Evolutionary conservation across 2,113 vertebrate species (phyloP), one percentile per base, ranked within the genome.

Genomic region (Pantherophis guttatus): DNA sequence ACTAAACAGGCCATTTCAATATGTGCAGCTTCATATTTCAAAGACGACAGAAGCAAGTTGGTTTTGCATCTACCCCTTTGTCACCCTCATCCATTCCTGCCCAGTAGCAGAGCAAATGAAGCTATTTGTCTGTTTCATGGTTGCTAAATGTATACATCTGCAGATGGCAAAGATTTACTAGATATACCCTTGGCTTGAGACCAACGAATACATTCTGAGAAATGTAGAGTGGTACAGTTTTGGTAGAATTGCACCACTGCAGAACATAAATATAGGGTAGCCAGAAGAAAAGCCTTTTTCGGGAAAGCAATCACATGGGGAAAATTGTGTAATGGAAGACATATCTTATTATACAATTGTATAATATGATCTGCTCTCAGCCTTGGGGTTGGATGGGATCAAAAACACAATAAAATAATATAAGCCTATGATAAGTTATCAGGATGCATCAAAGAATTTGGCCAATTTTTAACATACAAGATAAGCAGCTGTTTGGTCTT

Each of bases 1-100:
- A 39, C 33, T 59, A 94, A 93, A 92, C 52, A 87, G 89, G 90
- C n/a, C n/a, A 94, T 94, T 95, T 95, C 1, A 86, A 93, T 93
- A 92, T 93, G 29, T 19, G 90, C 11, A 85, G 1, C 33, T 93
- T 92, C 88, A n/a, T 94, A 5, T 89, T 0, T 5, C 91, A 12
- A 90, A 52, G 90, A 52, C 0, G 54, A 33, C 4, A 21, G 86
- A 94, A 5, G 7, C 15, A 86, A 26, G 70, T 39, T 94, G n/a
- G 44, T 93, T n/a, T 92, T 53, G 59, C 24, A 0, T 0, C 59
- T n/a, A 5, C 26, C 21, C 15, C 81, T 39, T 6, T 93, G 88
- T 91, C 93, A 94, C 59, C 11, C 19, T 19, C 24, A 92, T 33
- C 29, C 19, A 50, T 81, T 55, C 24, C 39, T 57, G 2, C 52